phyloP scores from a whole-genome alignment of 2,888 invertebrate species.

The Brenthis daphne region DNA sequence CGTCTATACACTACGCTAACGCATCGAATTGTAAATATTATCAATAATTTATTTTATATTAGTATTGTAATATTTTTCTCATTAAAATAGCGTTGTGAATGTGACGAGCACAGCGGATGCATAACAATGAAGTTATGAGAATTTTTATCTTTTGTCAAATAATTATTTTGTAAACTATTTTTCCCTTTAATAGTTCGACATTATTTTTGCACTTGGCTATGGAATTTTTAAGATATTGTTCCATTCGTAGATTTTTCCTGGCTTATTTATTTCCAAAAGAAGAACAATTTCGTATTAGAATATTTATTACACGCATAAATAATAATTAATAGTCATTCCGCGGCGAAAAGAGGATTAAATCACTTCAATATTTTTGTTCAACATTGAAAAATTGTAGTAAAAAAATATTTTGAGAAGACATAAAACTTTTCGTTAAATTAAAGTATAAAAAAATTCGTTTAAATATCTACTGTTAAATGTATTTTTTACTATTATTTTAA shows the following conservation, averaged over 20 bases:
- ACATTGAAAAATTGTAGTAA: no score
- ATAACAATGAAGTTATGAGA: constrained; percentile 43
- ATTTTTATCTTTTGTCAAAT: constrained; percentile 41
- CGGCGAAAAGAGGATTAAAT: no score
- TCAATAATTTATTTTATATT: constrained; percentile 29
- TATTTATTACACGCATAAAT: no score
- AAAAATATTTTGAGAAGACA: no score
- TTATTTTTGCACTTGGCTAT: not conserved
- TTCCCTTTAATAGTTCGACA: constrained; percentile 10
- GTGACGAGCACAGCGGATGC: constrained; percentile 29
- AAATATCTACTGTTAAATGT: no score
- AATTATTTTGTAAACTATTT: constrained; percentile 39
- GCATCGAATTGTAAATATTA: constrained; percentile 37
- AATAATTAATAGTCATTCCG: no score
- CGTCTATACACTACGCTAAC: constrained; percentile 42
- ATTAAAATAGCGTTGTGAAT: constrained; percentile 28
- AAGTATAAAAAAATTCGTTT: no score
- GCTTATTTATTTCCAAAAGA: not conserved
- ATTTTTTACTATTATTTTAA: no score
- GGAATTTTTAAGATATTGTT: not conserved
- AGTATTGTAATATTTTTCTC: constrained; percentile 31
- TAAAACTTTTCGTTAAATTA: no score
- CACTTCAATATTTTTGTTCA: no score
- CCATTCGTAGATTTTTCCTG: not conserved
- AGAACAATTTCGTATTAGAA: no score